A percentile compares a stretch with the other conserved stretches of the same genome.
These are phyloP conservation scores for Embiotoca jacksoni DNA, from an alignment of 2,113 vertebrate species.

Conservation along the genomic window DNA sequence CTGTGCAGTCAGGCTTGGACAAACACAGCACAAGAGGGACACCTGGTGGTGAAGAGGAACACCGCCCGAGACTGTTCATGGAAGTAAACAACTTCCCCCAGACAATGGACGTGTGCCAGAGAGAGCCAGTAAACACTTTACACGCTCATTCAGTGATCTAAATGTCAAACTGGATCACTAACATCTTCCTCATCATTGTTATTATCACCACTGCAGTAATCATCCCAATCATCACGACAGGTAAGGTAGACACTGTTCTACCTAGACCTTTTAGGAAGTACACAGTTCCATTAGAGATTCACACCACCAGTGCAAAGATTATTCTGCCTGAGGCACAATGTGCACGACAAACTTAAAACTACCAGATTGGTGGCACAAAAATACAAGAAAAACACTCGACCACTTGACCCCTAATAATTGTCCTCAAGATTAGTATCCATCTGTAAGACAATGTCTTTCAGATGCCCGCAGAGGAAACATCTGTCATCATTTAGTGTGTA, in stretches of 20 bases:
- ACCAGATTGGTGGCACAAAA: neutral
- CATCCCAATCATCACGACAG: conserved; percentile 13
- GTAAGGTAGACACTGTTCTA: conserved; percentile 1
- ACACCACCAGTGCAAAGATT: neutral
- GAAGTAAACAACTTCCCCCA: conserved; percentile 68
- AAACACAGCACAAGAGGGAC: conserved; percentile 82
- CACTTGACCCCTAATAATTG: too few species aligned
- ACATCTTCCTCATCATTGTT: neutral
- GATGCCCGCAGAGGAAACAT: conserved; percentile 4
- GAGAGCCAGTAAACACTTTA: conserved; percentile 32
- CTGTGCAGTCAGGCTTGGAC: conserved; percentile 25
- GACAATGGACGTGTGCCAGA: conserved; percentile 51
- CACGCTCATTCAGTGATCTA: neutral
- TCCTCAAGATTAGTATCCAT: neutral
- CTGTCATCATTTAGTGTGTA: conserved; percentile 25
- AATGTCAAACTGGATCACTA: neutral
- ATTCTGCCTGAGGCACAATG: neutral
- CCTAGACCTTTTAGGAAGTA: neutral
- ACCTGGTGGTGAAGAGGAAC: conserved; percentile 81
- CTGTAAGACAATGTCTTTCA: conserved; percentile 3
- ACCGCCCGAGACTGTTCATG: neutral
- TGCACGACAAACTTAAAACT: neutral
- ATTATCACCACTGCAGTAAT: conserved; percentile 10
- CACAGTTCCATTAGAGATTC: too few species aligned
- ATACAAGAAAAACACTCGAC: neutral